A percentile compares a stretch with the other conserved stretches of the same genome.
Conservation (phyloP, 2,888 invertebrate species). For the Yponomeuta sedellus region DNA sequence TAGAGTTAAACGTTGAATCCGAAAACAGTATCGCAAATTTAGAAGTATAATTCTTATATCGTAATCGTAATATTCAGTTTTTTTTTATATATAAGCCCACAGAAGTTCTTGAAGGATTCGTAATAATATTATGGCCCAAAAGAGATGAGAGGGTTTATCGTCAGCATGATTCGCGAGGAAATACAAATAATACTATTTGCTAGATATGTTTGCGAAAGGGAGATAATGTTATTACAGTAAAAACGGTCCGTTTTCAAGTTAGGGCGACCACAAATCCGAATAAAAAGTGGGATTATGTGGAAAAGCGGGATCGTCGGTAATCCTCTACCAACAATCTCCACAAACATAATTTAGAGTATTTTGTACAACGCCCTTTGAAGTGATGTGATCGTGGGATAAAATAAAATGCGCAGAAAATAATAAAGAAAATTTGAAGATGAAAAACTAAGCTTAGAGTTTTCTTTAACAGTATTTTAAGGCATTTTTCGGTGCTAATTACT, state of each 20-base stretch:
- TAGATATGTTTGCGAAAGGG: neutral
- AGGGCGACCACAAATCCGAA: neutral
- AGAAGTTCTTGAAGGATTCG: no score
- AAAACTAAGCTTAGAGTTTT: no score
- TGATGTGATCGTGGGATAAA: constrained; percentile 15
- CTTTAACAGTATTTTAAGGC: no score
- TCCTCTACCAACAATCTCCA: constrained; percentile 33
- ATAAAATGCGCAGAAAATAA: neutral
- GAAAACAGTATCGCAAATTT: no score
- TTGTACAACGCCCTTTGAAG: constrained; percentile 23
- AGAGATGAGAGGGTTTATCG: neutral
- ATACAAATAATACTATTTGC: neutral
- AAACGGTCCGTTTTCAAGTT: neutral
- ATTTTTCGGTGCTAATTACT: no score
- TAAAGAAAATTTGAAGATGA: neutral
- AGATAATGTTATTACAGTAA: neutral
- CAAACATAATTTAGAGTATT: constrained; percentile 32
- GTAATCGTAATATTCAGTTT: no score
- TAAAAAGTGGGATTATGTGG: constrained; percentile 27
- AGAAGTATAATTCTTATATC: no score
- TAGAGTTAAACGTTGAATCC: no score
- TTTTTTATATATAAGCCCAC: no score
- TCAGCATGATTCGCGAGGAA: neutral
- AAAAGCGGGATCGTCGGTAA: constrained; percentile 28
- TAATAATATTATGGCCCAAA: no score